Conservation (phyloP, 1,140 invertebrate genomes). For the Neotoxoptera formosana region DNA sequence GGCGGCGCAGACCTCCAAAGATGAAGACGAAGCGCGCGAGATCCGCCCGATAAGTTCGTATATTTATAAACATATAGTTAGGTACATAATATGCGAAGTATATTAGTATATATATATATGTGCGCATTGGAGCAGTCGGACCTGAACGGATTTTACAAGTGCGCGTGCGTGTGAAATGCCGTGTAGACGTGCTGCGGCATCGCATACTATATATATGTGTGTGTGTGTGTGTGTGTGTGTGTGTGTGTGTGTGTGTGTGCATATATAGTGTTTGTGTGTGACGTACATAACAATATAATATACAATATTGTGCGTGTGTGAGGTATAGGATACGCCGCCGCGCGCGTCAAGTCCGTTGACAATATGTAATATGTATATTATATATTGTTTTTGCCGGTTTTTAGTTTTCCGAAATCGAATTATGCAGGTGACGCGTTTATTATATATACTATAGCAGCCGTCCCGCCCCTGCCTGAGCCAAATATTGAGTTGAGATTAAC, state of each 20-base stretch:
- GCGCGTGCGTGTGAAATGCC: background rate
- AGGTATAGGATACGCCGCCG: too few relatives aligned
- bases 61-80: too few relatives aligned
- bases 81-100: too few relatives aligned
- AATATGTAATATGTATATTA: background rate
- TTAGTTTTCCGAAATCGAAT: background rate
- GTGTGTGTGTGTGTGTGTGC: background rate
- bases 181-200: background rate
- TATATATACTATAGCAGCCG: too few relatives aligned
- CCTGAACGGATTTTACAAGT: slow-evolving; percentile 28
- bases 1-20: slow-evolving; percentile 32
- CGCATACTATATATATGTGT: too few relatives aligned
- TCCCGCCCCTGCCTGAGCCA: too few relatives aligned
- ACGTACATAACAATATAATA: background rate
- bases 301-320: too few relatives aligned
- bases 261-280: background rate
- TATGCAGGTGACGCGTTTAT: too few relatives aligned
- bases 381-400: background rate
- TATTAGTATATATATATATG: background rate
- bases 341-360: background rate
- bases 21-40: slow-evolving; percentile 14
- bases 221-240: background rate
- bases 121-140: background rate
- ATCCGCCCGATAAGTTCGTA: slow-evolving; percentile 4
- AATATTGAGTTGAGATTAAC: too few relatives aligned